Conservation (phyloP, 2,113 vertebrate species). For the Poeciliopsis occidentalis region DNA sequence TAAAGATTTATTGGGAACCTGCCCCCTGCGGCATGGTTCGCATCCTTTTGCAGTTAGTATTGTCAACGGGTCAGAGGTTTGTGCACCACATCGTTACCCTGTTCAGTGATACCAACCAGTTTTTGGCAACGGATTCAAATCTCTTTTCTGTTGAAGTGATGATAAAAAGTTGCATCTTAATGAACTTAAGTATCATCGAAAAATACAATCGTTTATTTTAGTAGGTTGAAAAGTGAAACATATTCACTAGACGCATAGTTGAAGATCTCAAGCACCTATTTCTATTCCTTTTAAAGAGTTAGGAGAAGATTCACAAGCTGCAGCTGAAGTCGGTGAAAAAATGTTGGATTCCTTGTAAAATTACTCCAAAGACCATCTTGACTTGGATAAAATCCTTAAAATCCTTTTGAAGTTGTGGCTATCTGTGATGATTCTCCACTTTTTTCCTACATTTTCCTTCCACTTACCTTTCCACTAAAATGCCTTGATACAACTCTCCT, state of each 20-base stretch:
- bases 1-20: conserved; percentile 16
- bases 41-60: conserved; percentile 27
- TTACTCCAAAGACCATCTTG: too few species aligned
- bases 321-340: too few species aligned
- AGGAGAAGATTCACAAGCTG: too few species aligned
- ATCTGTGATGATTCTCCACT: background rate
- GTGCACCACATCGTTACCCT: conserved; percentile 4
- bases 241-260: background rate
- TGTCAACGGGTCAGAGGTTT: conserved; percentile 45
- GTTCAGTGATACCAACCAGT: background rate
- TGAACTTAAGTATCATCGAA: background rate
- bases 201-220: too few species aligned
- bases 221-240: background rate
- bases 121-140: background rate
- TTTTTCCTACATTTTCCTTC: too few species aligned
- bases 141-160: conserved; percentile 9
- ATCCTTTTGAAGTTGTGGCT: background rate
- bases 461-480: too few species aligned
- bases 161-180: background rate
- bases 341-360: too few species aligned
- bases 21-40: background rate
- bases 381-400: too few species aligned
- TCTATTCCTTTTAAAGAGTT: background rate
- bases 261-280: background rate
- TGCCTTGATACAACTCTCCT: too few species aligned